A percentile compares a stretch with the other conserved stretches of the same genome.
phyloP scores from a whole-genome alignment of 1,140 invertebrate genomes.

The Drosophila arizonae region DNA sequence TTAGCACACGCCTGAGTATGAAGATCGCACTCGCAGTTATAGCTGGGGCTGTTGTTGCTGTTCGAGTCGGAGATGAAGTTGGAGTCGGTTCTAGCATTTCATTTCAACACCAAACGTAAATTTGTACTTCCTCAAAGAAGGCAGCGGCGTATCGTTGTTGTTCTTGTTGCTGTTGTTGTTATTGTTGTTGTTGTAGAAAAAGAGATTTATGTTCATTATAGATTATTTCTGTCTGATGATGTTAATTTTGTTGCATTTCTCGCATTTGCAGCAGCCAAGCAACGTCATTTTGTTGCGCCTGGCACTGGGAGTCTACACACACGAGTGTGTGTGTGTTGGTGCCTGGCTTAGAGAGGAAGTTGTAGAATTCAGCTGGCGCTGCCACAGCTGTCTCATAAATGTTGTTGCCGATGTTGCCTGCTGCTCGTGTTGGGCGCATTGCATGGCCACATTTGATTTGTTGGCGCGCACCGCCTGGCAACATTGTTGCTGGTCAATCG shows the following conservation, averaged over 20 bases:
- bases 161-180: slow-evolving; percentile 25
- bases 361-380: slow-evolving; percentile 56
- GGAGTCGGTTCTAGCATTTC: slow-evolving; percentile 62
- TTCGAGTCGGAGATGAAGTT: slow-evolving; percentile 7
- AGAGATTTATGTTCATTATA: slow-evolving; percentile 82
- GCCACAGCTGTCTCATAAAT: slow-evolving; percentile 49
- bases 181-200: slow-evolving; percentile 47
- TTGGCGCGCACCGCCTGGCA: slow-evolving; percentile 65
- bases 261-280: slow-evolving; percentile 65
- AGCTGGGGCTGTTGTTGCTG: neutral
- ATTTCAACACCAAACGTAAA: slow-evolving; percentile 81
- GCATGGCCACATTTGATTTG: slow-evolving; percentile 77
- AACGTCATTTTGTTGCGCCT: slow-evolving; percentile 19
- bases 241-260: slow-evolving; percentile 82
- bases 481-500: slow-evolving; percentile 64
- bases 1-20: slow-evolving; percentile 30
- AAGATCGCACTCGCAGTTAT: slow-evolving; percentile 25
- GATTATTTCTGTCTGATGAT: slow-evolving; percentile 82
- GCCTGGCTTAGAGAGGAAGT: slow-evolving; percentile 52
- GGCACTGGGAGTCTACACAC: slow-evolving; percentile 5
- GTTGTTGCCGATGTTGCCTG: slow-evolving; percentile 46
- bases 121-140: slow-evolving; percentile 77
- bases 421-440: slow-evolving; percentile 48
- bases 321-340: slow-evolving; percentile 11
- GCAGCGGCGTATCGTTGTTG: slow-evolving; percentile 38